Conservation (phyloP, 2,113 vertebrate species). For the Pelvicachromis taeniatus region DNA sequence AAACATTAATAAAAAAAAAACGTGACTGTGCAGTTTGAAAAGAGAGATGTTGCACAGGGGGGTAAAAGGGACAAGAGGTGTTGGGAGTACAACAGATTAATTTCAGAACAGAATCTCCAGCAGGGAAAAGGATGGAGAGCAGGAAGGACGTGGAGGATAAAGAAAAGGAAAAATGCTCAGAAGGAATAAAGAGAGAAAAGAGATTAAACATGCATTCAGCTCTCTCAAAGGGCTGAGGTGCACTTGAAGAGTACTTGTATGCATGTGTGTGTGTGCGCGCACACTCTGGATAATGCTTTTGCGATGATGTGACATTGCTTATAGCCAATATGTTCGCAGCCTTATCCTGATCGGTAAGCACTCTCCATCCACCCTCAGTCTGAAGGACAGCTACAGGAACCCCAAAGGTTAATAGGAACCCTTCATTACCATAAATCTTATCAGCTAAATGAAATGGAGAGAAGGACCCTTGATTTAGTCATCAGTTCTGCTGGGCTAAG, state of each 20-base stretch:
- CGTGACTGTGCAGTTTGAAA: not conserved
- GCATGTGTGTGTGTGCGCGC: not conserved
- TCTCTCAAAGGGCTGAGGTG: constrained; percentile 37
- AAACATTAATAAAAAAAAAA: not conserved
- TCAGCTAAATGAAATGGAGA: constrained; percentile 77
- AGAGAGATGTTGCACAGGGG: constrained; percentile 23
- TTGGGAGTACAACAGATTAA: constrained; percentile 67
- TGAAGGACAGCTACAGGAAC: constrained; percentile 67
- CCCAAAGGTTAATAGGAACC: constrained; percentile 71
- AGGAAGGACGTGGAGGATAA: constrained; percentile 60
- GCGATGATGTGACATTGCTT: constrained; percentile 40
- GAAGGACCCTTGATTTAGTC: constrained; percentile 66
- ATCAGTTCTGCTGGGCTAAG: constrained; percentile 46
- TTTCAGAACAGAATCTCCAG: constrained; percentile 66
- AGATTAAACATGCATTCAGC: constrained; percentile 67
- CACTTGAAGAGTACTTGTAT: constrained; percentile 16
- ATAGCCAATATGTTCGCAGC: constrained; percentile 17
- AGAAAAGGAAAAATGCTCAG: constrained; percentile 33
- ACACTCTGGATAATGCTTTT: not conserved
- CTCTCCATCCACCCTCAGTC: constrained; percentile 32
- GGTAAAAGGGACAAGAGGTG: constrained; percentile 40
- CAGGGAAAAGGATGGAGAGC: constrained; percentile 50
- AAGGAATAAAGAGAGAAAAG: constrained; percentile 34
- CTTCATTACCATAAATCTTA: constrained; percentile 78
- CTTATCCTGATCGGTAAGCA: constrained; percentile 18